Evolutionary conservation across 2,113 vertebrate genomes (phyloP), one percentile per base, ranked within the genome.

Genomic region (Chrysemys picta): DNA sequence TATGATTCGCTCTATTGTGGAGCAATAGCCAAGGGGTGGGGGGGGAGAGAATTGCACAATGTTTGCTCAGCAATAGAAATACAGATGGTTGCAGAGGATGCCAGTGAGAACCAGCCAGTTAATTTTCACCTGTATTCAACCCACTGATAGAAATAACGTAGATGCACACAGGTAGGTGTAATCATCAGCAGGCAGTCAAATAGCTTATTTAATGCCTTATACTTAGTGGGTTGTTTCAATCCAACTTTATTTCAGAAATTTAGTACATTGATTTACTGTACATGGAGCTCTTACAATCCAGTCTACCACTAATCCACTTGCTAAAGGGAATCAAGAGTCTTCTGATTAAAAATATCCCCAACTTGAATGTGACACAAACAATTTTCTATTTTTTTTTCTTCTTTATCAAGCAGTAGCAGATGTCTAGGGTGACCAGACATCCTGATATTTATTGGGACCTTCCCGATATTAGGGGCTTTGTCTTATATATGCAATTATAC

Each of bases 31-130:
- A 82, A 29, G 22, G 49, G 57, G 65, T 29, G 24, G 31, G 6
- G 4, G 4, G 0, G 45, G 29, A 53, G 50, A 56, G 21, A 8
- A n/a, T 54, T 59, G 69, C 12, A 52, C 0, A 72, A 0, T 35
- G 29, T 21, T 38, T 75, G 24, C 52, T 12, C 57, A 82, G 86
- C 79, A 22, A 19, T 50, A 53, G 76, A n/a, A 91, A 3, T 22
- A 65, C 13, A 29, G 81, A n/a, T 49, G 85, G 25, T 65, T 65
- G 8, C 45, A 80, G 83, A 49, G 78, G 49, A 10, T 78, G 47
- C 59, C 17, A 76, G 76, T n/a, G 38, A 29, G n/a, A 35, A 80
- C 2, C 50, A 52, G 24, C 21, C 8, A 5, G 56, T 10, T 22
- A 65, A 57, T 52, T 92, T 82, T 45, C 14, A 29, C 16, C 76